phyloP scores from a whole-genome alignment of 2,888 invertebrate species.

The Synanthedon vespiformis region DNA sequence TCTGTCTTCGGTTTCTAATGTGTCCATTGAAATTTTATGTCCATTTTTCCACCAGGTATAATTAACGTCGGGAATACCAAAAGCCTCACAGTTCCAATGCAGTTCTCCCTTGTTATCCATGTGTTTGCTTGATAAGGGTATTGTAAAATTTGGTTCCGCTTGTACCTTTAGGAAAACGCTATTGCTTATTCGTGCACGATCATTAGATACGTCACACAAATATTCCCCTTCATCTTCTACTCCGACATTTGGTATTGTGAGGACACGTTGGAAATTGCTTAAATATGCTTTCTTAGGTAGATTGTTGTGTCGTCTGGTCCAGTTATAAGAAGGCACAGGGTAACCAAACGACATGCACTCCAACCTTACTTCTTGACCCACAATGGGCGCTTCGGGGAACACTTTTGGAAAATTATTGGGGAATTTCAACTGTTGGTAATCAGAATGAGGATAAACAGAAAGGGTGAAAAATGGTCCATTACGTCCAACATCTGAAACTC shows the following conservation, averaged over 20 bases:
- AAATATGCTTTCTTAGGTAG: constrained; percentile 81
- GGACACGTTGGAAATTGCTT: constrained; percentile 84
- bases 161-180: constrained; percentile 87
- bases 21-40: constrained; percentile 73
- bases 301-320: constrained; percentile 82
- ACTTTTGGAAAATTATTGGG: constrained; percentile 96
- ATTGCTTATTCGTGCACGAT: constrained; percentile 78
- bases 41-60: constrained; percentile 93
- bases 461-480: constrained; percentile 91
- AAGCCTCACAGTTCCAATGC: constrained; percentile 93
- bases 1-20: constrained; percentile 74
- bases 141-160: constrained; percentile 92
- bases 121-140: constrained; percentile 87
- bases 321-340: constrained; percentile 93
- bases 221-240: constrained; percentile 96
- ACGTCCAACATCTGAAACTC: constrained; percentile 86
- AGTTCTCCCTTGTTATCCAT: constrained; percentile 87
- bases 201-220: constrained; percentile 86
- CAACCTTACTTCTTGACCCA: constrained; percentile 89
- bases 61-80: constrained; percentile 92
- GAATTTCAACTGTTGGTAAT: constrained; percentile 91
- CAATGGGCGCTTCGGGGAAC: constrained; percentile 92
- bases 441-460: constrained; percentile 85
- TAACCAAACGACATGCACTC: constrained; percentile 98
- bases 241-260: constrained; percentile 86